These are phyloP conservation scores for Embiotoca jacksoni DNA, from an alignment of 2,113 vertebrate species.

Conservation along the genomic window DNA sequence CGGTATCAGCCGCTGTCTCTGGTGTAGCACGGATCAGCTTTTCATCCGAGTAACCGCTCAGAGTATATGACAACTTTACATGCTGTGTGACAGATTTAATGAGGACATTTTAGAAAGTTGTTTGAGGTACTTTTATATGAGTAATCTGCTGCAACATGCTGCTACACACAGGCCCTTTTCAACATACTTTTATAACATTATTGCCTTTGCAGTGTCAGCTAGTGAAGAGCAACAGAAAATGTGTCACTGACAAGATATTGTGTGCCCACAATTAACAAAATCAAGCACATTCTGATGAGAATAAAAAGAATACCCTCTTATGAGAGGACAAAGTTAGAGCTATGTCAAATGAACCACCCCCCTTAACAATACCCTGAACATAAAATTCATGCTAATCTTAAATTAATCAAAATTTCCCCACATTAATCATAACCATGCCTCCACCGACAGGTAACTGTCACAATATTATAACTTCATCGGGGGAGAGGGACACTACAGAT, in stretches of 20 bases:
- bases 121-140: background rate
- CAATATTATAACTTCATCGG: background rate
- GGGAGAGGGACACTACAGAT: background rate
- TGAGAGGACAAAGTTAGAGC: too few relatives aligned
- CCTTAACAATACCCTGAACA: background rate
- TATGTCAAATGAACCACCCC: background rate
- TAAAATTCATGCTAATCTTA: background rate
- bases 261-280: too few relatives aligned
- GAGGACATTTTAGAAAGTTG: constrained; percentile 5
- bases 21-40: constrained; percentile 27
- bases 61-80: constrained; percentile 10
- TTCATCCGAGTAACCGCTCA: constrained; percentile 12
- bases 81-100: constrained; percentile 3
- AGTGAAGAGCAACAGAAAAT: too few relatives aligned
- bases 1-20: constrained; percentile 37
- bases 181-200: background rate
- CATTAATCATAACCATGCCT: too few relatives aligned
- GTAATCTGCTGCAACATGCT: constrained; percentile 12
- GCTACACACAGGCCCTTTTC: too few relatives aligned
- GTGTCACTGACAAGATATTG: too few relatives aligned
- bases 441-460: too few relatives aligned
- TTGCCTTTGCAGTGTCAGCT: background rate
- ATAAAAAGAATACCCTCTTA: too few relatives aligned
- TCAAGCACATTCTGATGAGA: too few relatives aligned
- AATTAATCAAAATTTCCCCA: too few relatives aligned